Conservation (phyloP, 2,888 invertebrate genomes). For the Hyppa rectilinea region DNA sequence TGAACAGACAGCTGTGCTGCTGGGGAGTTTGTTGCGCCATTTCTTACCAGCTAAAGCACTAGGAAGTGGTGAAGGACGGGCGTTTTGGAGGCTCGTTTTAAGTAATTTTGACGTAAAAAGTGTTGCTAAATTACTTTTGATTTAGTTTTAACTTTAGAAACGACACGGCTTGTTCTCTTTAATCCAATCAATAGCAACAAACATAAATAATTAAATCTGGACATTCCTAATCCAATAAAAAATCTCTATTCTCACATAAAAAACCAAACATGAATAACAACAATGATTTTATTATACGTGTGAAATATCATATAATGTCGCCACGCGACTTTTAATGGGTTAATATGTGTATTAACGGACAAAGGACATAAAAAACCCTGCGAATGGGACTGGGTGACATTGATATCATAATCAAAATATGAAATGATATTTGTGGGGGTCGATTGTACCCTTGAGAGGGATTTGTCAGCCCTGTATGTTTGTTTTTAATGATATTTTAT, state of each 20-base stretch:
- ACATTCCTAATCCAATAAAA: constrained; percentile 40
- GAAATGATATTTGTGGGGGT: constrained; percentile 85
- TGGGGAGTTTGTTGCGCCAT: too few relatives aligned
- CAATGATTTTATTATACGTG: constrained; percentile 82
- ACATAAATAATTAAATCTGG: constrained; percentile 23
- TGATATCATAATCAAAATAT: constrained; percentile 91
- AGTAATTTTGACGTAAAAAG: too few relatives aligned
- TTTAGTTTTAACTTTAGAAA: neutral
- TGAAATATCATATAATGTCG: constrained; percentile 85
- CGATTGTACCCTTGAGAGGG: constrained; percentile 77
- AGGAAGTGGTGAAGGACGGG: too few relatives aligned
- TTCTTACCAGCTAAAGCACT: too few relatives aligned
- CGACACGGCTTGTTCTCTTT: neutral
- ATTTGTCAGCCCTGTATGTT: constrained; percentile 78
- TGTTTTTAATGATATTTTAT: constrained; percentile 81
- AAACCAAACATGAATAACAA: constrained; percentile 74
- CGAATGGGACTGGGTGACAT: constrained; percentile 80
- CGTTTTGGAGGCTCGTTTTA: too few relatives aligned
- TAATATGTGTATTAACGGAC: constrained; percentile 89
- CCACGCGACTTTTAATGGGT: constrained; percentile 89
- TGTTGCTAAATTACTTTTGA: too few relatives aligned
- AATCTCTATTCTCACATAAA: constrained; percentile 57
- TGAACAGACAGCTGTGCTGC: too few relatives aligned
- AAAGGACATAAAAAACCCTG: constrained; percentile 83
- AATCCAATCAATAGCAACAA: neutral